phyloP scores from a whole-genome alignment of 2,113 vertebrate genomes.

The Pangasianodon hypophthalmus region DNA sequence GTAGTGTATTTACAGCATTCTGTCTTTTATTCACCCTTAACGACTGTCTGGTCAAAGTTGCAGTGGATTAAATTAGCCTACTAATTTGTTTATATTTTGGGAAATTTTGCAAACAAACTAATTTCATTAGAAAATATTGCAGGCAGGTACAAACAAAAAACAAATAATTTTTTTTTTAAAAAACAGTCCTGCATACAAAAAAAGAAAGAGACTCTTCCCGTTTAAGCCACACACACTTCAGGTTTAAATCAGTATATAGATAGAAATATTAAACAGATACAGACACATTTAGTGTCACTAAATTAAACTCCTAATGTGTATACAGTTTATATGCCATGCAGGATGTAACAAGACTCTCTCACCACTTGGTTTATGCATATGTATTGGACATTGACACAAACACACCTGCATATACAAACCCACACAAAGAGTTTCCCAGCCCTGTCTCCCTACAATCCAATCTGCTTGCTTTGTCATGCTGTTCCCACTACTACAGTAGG shows the following conservation, averaged over 20 bases:
- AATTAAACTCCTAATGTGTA: background rate
- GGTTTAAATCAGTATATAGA: background rate
- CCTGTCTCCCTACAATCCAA: constrained; percentile 73
- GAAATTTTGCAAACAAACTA: background rate
- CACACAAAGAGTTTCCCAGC: constrained; percentile 69
- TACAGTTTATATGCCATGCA: background rate
- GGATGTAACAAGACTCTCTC: background rate
- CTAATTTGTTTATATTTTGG: background rate
- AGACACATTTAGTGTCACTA: background rate
- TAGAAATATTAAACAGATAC: background rate
- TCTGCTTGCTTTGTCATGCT: constrained; percentile 77
- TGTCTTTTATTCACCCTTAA: too few relatives aligned
- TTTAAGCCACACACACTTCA: background rate
- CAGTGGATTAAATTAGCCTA: too few relatives aligned
- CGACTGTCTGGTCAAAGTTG: too few relatives aligned
- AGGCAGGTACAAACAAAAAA: too few relatives aligned
- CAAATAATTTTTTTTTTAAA: too few relatives aligned
- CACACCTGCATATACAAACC: constrained; percentile 48
- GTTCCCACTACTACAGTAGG: constrained; percentile 74
- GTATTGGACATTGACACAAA: background rate
- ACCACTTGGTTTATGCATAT: background rate
- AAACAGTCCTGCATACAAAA: too few relatives aligned
- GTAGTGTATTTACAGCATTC: background rate
- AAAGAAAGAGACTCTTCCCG: too few relatives aligned
- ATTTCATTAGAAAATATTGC: too few relatives aligned